These are phyloP conservation scores for Drosophila pseudoananassae DNA, from an alignment of 1,140 invertebrate genomes.

Conservation along the genomic window DNA sequence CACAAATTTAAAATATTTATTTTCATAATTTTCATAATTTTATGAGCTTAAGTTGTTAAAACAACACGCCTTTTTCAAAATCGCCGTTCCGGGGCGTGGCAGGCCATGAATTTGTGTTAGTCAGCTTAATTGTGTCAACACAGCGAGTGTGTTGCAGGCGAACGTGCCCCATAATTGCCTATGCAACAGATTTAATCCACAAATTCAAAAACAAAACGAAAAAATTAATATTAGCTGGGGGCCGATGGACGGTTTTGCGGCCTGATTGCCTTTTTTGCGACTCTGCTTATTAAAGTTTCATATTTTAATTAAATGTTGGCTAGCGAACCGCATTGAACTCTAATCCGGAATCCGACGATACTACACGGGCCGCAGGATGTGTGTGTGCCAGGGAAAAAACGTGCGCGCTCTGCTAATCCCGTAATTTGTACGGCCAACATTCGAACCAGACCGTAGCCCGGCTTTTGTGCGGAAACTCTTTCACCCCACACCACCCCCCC, in stretches of 20 bases:
- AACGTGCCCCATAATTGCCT: conserved; percentile 54
- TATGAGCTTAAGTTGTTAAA: conserved; percentile 80
- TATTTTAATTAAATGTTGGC: conserved; percentile 73
- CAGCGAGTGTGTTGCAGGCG: not conserved
- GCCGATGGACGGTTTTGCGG: not conserved
- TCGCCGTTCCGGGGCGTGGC: conserved; percentile 15
- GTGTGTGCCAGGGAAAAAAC: conserved; percentile 45
- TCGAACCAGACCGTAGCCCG: conserved; percentile 11
- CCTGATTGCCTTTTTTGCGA: conserved; percentile 34
- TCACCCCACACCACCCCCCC: conserved; percentile 27
- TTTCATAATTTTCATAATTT: conserved; percentile 80
- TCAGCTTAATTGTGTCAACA: conserved; percentile 62
- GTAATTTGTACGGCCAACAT: conserved; percentile 80
- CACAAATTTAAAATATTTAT: conserved; percentile 58
- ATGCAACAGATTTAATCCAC: conserved; percentile 66
- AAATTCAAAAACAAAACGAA: conserved; percentile 48
- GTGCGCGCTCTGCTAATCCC: conserved; percentile 68
- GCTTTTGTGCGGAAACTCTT: conserved; percentile 5
- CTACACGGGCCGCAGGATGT: conserved; percentile 3
- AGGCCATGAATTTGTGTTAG: conserved; percentile 53
- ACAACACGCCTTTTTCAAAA: conserved; percentile 51
- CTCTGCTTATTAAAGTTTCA: conserved; percentile 67
- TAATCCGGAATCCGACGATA: conserved; percentile 47
- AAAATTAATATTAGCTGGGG: conserved; percentile 5
- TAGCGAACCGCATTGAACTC: conserved; percentile 63